phyloP scores from a whole-genome alignment of 2,888 invertebrate genomes.

The Hypercompe scribonia region DNA sequence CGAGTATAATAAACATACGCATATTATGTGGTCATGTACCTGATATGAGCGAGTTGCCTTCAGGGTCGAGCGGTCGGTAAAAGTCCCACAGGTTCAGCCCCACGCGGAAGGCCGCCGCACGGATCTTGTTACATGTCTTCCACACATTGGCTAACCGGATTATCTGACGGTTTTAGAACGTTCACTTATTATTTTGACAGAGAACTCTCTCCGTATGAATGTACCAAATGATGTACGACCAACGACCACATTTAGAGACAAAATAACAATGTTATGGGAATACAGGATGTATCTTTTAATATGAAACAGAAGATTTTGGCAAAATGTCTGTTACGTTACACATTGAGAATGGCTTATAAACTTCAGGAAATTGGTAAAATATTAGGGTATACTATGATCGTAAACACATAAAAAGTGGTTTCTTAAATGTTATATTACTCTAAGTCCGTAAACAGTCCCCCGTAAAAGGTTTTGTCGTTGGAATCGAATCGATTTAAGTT shows the following conservation, averaged over 20 bases:
- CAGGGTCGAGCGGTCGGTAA: slow-evolving; percentile 89
- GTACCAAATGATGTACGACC: no score
- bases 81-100: slow-evolving; percentile 91
- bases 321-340: background rate
- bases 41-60: slow-evolving; percentile 89
- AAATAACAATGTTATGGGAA: background rate
- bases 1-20: background rate
- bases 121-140: slow-evolving; percentile 93
- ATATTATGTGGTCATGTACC: slow-evolving; percentile 62
- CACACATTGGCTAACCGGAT: slow-evolving; percentile 89
- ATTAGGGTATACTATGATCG: no score
- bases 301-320: background rate
- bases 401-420: background rate
- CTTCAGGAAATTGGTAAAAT: no score
- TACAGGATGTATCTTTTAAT: background rate
- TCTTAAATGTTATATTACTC: background rate
- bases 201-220: background rate
- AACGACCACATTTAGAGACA: background rate
- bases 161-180: slow-evolving; percentile 61
- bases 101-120: slow-evolving; percentile 90
- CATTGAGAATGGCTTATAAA: no score
- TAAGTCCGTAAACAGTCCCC: background rate
- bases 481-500: slow-evolving; percentile 2
- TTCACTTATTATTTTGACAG: background rate
- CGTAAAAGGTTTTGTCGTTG: background rate